Conservation (phyloP, 2,888 invertebrate genomes). For the Acrobeloides nanus region DNA sequence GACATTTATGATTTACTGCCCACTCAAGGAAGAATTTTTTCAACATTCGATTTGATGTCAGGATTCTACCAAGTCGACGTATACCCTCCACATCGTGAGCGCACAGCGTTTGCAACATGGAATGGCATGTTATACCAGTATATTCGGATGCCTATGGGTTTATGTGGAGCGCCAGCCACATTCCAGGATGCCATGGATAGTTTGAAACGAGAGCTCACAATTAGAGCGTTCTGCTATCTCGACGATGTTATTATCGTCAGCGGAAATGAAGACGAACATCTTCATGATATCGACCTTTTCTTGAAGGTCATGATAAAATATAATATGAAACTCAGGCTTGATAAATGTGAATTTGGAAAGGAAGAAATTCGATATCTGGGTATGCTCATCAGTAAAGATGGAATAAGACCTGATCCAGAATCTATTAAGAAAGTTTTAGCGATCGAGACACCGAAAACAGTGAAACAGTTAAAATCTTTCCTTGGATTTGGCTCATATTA, state of each 20-base stretch:
- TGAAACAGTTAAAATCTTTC: slow-evolving; percentile 13
- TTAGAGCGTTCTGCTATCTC: slow-evolving; percentile 21
- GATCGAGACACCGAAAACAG: slow-evolving; percentile 8
- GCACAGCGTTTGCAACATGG: slow-evolving; percentile 26
- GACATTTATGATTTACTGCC: slow-evolving; percentile 15
- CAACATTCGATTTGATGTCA: slow-evolving; percentile 19
- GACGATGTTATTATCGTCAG: slow-evolving; percentile 22
- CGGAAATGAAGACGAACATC: slow-evolving; percentile 11
- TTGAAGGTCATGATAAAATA: not conserved
- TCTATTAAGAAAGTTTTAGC: slow-evolving; percentile 3
- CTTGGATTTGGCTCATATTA: slow-evolving; percentile 26
- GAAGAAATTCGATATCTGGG: slow-evolving; percentile 7
- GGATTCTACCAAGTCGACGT: slow-evolving; percentile 27
- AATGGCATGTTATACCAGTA: slow-evolving; percentile 24
- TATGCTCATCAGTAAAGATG: slow-evolving; percentile 4
- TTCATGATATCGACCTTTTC: slow-evolving; percentile 6
- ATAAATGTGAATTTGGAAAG: slow-evolving; percentile 13
- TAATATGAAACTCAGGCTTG: slow-evolving; percentile 11
- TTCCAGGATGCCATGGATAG: slow-evolving; percentile 21
- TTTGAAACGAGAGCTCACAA: slow-evolving; percentile 8
- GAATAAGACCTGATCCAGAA: slow-evolving; percentile 13
- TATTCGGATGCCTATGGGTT: slow-evolving; percentile 24
- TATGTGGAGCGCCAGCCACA: slow-evolving; percentile 20
- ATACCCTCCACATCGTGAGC: slow-evolving; percentile 12
- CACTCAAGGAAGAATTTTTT: slow-evolving; percentile 16